Conservation (phyloP, 2,888 invertebrate genomes). For the Cheiracanthium punctorium region DNA sequence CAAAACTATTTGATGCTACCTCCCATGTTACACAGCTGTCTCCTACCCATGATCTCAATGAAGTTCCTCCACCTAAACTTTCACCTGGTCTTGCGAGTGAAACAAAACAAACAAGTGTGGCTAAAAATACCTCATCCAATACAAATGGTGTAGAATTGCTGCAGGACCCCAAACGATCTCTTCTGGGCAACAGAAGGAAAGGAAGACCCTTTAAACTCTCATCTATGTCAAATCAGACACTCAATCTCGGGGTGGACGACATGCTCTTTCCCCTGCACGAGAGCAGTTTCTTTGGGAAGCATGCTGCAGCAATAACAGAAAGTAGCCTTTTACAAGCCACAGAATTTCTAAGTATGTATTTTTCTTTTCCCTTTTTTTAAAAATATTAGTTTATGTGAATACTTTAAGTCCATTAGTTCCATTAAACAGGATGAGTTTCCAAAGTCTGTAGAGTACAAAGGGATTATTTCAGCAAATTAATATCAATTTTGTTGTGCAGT, state of each 20-base stretch:
- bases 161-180: slow-evolving; percentile 72
- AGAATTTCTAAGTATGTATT: slow-evolving; percentile 52
- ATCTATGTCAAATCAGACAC: slow-evolving; percentile 40
- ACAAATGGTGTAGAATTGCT: slow-evolving; percentile 68
- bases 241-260: slow-evolving; percentile 69
- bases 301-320: slow-evolving; percentile 43
- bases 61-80: slow-evolving; percentile 62
- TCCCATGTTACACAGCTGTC: slow-evolving; percentile 50
- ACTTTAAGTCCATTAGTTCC: too few relatives aligned
- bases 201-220: slow-evolving; percentile 67
- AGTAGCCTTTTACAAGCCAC: slow-evolving; percentile 53
- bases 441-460: too few relatives aligned
- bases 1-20: slow-evolving; percentile 61
- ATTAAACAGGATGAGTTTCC: too few relatives aligned
- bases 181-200: slow-evolving; percentile 71
- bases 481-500: too few relatives aligned
- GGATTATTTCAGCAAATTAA: too few relatives aligned
- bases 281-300: slow-evolving; percentile 48
- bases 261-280: slow-evolving; percentile 53
- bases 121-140: slow-evolving; percentile 5
- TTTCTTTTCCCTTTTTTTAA: not conserved
- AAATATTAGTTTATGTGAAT: too few relatives aligned
- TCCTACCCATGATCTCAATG: slow-evolving; percentile 46
- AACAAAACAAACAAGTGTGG: slow-evolving; percentile 15
- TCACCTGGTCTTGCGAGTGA: slow-evolving; percentile 49